Percentiles rank a stretch among this genome's conserved stretches.
Conservation (phyloP, 2,888 invertebrate species). For the Glyphotaelius pellucidus region DNA sequence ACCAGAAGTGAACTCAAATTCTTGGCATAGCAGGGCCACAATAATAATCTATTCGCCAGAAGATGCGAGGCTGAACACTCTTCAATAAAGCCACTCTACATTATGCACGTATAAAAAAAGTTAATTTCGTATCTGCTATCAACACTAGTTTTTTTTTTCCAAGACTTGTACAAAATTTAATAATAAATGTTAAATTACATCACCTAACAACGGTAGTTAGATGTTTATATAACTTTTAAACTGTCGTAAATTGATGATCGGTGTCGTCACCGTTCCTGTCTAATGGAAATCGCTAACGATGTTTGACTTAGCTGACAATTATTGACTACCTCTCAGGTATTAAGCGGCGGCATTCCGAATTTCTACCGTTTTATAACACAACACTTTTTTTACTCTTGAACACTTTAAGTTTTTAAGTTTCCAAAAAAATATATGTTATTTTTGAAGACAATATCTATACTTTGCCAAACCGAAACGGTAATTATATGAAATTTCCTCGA, state of each 20-base stretch:
- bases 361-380: too few relatives aligned
- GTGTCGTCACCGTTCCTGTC: slow-evolving; percentile 20
- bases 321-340: background rate
- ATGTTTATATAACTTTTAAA: slow-evolving; percentile 1
- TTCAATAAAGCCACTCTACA: background rate
- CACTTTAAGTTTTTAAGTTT: too few relatives aligned
- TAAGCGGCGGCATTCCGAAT: too few relatives aligned
- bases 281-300: slow-evolving; percentile 4
- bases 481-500: too few relatives aligned
- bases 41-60: background rate
- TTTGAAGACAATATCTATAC: too few relatives aligned
- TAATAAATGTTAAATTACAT: background rate
- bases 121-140: background rate
- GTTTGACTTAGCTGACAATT: slow-evolving; percentile 25
- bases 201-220: background rate
- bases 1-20: background rate
- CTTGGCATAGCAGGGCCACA: background rate
- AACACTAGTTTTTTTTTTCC: background rate
- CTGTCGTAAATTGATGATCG: background rate
- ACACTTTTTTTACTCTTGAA: too few relatives aligned
- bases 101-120: background rate
- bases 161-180: background rate
- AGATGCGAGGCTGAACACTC: background rate
- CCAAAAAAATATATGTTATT: too few relatives aligned
- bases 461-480: too few relatives aligned